Evolutionary conservation across 2,113 vertebrate genomes (phyloP).

Genomic region (Jacana jacana): DNA sequence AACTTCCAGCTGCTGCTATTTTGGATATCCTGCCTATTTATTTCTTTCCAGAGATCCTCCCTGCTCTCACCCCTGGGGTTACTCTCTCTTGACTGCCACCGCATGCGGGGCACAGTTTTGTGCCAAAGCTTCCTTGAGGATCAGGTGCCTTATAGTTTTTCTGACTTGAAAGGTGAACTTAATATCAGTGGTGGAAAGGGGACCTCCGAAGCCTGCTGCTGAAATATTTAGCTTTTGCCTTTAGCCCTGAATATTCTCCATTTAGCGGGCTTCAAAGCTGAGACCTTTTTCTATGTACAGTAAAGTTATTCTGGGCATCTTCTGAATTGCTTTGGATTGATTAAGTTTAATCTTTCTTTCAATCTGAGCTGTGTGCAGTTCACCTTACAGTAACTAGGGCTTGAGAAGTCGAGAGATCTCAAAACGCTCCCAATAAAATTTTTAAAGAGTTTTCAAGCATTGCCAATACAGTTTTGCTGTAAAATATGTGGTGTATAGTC

Average conservation of each 20-base stretch:
- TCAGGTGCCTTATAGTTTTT: neutral
- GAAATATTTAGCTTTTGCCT: neutral
- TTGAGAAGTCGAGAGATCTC: neutral
- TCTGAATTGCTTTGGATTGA: neutral
- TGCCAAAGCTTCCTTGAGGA: neutral
- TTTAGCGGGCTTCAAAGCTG: neutral
- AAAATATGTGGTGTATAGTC: neutral
- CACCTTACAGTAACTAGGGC: neutral
- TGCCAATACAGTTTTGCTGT: neutral
- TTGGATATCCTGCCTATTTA: slow-evolving; percentile 37
- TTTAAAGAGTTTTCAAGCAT: neutral
- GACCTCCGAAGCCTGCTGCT: neutral
- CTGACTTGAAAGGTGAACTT: neutral
- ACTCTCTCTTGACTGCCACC: neutral
- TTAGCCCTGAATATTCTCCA: neutral
- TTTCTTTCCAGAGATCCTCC: slow-evolving; percentile 26
- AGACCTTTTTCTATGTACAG: neutral
- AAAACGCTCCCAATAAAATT: neutral
- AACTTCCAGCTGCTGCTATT: slow-evolving; percentile 59
- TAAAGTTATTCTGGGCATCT: neutral
- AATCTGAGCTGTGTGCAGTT: neutral
- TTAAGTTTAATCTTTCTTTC: neutral
- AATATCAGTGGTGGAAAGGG: neutral
- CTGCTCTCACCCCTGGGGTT: neutral
- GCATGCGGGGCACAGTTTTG: neutral